Evolutionary conservation across 1,140 invertebrate species (phyloP), one percentile per base, ranked within the genome.

Genomic region (Drosophila watanabei): DNA sequence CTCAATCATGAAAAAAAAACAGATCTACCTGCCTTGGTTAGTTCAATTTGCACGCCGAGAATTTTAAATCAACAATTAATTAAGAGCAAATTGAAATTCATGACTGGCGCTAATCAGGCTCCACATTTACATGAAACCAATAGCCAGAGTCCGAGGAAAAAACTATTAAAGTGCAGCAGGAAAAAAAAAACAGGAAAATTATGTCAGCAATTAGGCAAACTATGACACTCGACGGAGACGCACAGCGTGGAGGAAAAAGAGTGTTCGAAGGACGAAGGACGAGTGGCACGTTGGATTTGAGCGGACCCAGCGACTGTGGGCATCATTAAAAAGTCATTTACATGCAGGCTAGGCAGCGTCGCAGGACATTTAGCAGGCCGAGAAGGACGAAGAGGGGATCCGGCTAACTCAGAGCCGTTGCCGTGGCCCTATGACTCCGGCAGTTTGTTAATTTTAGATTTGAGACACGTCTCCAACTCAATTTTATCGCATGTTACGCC

Each of bases 401-500:
- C 75, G 62, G 75, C 62, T 78, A 83, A 68, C 81, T 62, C 49
- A 56, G 75, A 39, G 75, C 32, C 64, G 18, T 62, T 37, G 39
- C 49, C 58, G 35, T 52, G 66, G 37, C 43, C 39, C 61, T 30
- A n/a, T 71, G 64, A 69, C 77, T 84, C 56, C 45, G 77, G 65
- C 79, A 72, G 82, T 77, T 87, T 81, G 87, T 91, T 91, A 91
- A 91, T 91, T 91, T 91, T 64, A 87, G 88, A 91, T 91, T 91
- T 91, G 87, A 91, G 78, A 91, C 87, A 91, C 87, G 87, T 91
- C 86, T 87, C 66, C 83, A 75, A 83, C 83, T 91, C 83, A 91
- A 91, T 91, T 91, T 91, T 91, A 91, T 91, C 87, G 87, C 87
- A 91, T 91, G 87, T 91, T 91, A 91, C 87, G 87, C 87, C 88